Evolutionary conservation across 2,888 invertebrate species (phyloP).

Genomic region (Macrophya alboannulata): DNA sequence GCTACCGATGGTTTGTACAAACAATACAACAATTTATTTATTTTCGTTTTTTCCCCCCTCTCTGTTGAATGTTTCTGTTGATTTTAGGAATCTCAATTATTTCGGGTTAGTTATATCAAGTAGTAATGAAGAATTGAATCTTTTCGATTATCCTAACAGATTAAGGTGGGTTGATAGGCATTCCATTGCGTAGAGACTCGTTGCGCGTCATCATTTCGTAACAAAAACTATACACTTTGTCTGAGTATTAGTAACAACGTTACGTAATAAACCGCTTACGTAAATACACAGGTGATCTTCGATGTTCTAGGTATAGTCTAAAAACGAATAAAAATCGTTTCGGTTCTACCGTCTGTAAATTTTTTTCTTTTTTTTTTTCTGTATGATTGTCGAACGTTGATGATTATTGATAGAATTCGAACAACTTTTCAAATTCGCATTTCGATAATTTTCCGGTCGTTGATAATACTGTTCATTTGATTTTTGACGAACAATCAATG

Average conservation of each 20-base stretch:
- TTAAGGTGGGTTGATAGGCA: constrained; percentile 8
- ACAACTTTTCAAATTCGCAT: not conserved
- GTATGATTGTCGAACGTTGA: not conserved
- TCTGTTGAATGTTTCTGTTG: too few relatives aligned
- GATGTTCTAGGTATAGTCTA: not conserved
- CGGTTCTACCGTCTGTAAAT: too few relatives aligned
- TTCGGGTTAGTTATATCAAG: too few relatives aligned
- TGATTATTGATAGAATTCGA: not conserved
- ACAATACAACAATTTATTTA: not conserved
- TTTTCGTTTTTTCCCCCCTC: not conserved
- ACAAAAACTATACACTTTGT: constrained; percentile 5
- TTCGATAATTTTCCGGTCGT: not conserved
- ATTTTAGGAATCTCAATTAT: too few relatives aligned
- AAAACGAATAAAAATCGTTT: not conserved
- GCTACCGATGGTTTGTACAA: constrained; percentile 17
- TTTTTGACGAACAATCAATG: not conserved
- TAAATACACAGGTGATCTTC: not conserved
- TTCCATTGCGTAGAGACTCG: not conserved
- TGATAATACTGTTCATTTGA: not conserved
- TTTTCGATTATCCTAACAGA: constrained; percentile 25
- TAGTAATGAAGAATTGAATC: not conserved
- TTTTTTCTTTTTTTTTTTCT: not conserved
- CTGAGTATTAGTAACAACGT: not conserved
- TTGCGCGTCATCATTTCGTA: not conserved
- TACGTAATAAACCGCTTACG: constrained; percentile 2